Conservation (phyloP, 2,113 vertebrate species). For the Dicrurus megarhynchus region DNA sequence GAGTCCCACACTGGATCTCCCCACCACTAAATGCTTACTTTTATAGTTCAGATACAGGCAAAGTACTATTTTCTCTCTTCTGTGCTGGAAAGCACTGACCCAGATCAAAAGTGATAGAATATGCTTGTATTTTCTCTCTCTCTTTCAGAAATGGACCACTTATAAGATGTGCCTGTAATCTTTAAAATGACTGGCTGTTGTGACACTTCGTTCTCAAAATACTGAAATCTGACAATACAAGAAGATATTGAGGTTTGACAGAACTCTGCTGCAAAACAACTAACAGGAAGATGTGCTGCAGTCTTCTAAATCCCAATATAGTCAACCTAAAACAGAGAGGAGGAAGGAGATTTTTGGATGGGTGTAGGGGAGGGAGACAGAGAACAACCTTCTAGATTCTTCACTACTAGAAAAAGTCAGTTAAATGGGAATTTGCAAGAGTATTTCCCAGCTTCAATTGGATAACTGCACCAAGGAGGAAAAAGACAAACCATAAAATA, state of each 20-base stretch:
- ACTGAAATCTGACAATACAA: not conserved
- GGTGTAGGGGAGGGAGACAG: no score
- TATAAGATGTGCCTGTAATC: not conserved
- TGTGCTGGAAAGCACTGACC: not conserved
- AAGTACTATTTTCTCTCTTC: not conserved
- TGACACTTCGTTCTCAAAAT: constrained; percentile 17
- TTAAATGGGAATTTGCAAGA: not conserved
- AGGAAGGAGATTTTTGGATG: not conserved
- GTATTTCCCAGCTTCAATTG: not conserved
- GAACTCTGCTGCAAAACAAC: constrained; percentile 47
- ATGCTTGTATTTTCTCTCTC: not conserved
- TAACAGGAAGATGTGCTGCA: not conserved
- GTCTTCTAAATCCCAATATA: not conserved
- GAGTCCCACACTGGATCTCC: not conserved
- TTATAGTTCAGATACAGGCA: not conserved
- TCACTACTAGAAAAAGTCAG: not conserved
- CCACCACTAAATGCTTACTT: not conserved
- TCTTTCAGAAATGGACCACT: not conserved
- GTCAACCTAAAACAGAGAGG: not conserved
- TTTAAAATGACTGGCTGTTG: constrained; percentile 44
- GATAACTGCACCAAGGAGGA: not conserved
- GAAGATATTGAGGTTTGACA: not conserved
- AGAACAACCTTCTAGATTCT: not conserved
- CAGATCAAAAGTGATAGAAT: not conserved
- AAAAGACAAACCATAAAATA: not conserved